Evolutionary conservation across 64 coral and sea anemone species (phyloP), one percentile per base, ranked within the genome.

Genomic region (Porites australiensis): DNA sequence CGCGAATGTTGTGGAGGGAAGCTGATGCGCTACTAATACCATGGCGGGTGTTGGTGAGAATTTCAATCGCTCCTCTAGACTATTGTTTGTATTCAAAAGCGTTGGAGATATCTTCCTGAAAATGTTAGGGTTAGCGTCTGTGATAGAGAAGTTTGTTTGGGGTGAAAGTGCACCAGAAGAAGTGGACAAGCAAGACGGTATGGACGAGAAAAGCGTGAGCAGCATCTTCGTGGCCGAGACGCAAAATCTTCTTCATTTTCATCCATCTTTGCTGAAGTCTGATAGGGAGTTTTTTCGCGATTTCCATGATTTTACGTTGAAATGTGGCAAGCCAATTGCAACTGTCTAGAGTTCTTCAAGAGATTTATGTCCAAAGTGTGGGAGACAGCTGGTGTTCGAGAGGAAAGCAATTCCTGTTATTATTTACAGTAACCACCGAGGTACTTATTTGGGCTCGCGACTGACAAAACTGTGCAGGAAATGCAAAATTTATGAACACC

Each of bases 401-500:
- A 79, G 82, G 43, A 64, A 64, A 14, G 16, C 64, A 10, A 44
- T 22, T 5, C 55, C 77, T 10, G 74, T 90, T 48, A 76, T 90
- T 21, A 76, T 90, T 67, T 91, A 91, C 52, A 78, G 80, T 46
- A 23, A 50, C 45, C 67, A 81, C 45, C 20, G 48, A 80, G 77
- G 77, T 13, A 55, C 89, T 15, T 90, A 70, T 64, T 48, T 90
- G 22, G 89, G 89, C 27, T 70, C 59, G 52, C 86, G 54, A 2
- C 27, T 88, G 67, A 75, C 86, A 20, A 75, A 88, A 58, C 68
- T 75, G 3, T 74, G 71, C 68, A 50, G 22, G n/a, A 75, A 59
- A 19, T 88, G 86, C 50, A 88, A 88, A 88, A 66, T 75, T 74
- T 61, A 74, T 23, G 12, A 88, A 75, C 86, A 88, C 44, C 76